Evolutionary conservation across 2,888 invertebrate genomes (phyloP).

Genomic region (Ectobius pallidus): DNA sequence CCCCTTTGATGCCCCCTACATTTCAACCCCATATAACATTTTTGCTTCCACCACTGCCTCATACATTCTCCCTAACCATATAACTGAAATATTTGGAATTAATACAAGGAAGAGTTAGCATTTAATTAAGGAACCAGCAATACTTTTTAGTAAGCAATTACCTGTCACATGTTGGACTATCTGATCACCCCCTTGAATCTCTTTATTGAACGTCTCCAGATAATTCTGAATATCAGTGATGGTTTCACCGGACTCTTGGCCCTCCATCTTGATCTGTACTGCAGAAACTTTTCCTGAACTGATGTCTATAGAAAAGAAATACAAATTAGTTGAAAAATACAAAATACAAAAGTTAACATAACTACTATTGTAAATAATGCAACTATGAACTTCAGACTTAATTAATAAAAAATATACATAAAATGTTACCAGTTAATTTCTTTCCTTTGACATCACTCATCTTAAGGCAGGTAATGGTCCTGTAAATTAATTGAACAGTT

Average conservation of each 20-base stretch:
- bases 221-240: constrained; percentile 80
- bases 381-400: constrained; percentile 24
- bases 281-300: constrained; percentile 29
- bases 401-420: neutral
- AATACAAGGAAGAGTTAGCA: too few relatives aligned
- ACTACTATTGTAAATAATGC: neutral
- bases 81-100: too few relatives aligned
- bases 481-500: constrained; percentile 29
- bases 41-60: too few relatives aligned
- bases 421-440: constrained; percentile 39
- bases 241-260: constrained; percentile 54
- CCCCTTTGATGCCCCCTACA: too few relatives aligned
- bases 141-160: too few relatives aligned
- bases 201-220: constrained; percentile 81
- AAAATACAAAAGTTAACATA: neutral
- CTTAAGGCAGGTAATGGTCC: constrained; percentile 15
- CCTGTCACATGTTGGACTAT: constrained; percentile 53
- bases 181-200: constrained; percentile 67
- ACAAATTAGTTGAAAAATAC: neutral
- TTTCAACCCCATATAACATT: too few relatives aligned
- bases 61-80: too few relatives aligned
- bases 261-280: constrained; percentile 44
- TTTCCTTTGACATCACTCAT: constrained; percentile 42
- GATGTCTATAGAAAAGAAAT: neutral
- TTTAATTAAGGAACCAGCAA: too few relatives aligned